Evolutionary conservation across 2,888 invertebrate species (phyloP).

Genomic region (Dugesia japonica): DNA sequence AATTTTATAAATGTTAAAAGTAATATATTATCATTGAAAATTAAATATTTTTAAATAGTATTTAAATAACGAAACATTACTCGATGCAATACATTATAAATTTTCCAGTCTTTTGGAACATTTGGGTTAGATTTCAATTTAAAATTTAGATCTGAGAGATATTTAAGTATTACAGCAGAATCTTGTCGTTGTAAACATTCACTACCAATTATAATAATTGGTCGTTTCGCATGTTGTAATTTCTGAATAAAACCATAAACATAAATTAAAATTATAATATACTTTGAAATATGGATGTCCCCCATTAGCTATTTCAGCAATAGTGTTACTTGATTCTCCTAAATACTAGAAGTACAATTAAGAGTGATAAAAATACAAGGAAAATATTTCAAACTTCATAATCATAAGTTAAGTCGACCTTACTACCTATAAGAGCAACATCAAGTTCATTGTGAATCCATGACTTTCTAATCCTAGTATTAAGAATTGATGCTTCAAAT

Average conservation of each 20-base stretch:
- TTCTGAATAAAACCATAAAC: conserved; percentile 25
- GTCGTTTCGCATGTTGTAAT: conserved; percentile 60
- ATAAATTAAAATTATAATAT: conserved; percentile 28
- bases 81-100: conserved; percentile 79
- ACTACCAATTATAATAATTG: conserved; percentile 75
- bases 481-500: conserved; percentile 85
- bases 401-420: conserved; percentile 77
- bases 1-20: no score
- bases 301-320: conserved; percentile 62
- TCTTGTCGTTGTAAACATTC: conserved; percentile 59
- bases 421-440: conserved; percentile 70
- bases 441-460: conserved; percentile 78
- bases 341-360: conserved; percentile 54
- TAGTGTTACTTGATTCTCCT: conserved; percentile 61
- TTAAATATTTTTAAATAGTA: no score
- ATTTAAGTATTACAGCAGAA: conserved; percentile 50
- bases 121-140: conserved; percentile 37
- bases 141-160: conserved; percentile 51
- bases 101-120: conserved; percentile 54
- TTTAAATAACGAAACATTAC: conserved; percentile 50
- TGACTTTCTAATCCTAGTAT: conserved; percentile 69
- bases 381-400: conserved; percentile 52
- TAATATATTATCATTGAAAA: no score
- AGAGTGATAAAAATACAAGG: neutral
- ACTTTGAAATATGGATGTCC: conserved; percentile 57